phyloP scores from a whole-genome alignment of 2,888 invertebrate species.

The Parnassius orleans region DNA sequence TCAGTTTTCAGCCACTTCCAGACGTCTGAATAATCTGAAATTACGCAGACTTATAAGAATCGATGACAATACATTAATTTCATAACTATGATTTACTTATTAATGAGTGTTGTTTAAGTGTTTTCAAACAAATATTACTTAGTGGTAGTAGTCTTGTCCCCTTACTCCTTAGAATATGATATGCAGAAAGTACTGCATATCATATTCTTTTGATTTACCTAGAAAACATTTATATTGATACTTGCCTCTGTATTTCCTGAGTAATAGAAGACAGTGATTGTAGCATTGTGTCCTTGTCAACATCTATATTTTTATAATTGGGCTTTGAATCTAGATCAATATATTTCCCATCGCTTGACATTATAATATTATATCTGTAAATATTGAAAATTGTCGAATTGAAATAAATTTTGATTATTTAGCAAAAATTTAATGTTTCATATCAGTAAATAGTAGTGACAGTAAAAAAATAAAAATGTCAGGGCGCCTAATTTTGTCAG shows the following conservation, averaged over 20 bases:
- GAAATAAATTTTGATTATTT: not conserved
- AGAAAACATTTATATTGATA: conserved; percentile 2
- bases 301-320: conserved; percentile 10
- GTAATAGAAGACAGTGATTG: conserved; percentile 51
- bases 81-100: too few species aligned
- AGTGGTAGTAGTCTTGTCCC: too few species aligned
- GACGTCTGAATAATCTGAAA: too few species aligned
- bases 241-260: conserved; percentile 53
- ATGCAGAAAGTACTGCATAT: too few species aligned
- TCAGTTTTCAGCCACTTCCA: too few species aligned
- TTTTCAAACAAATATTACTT: too few species aligned
- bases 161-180: too few species aligned
- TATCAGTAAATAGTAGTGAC: not conserved
- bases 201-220: too few species aligned
- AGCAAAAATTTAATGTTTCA: not conserved
- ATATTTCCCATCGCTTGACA: conserved; percentile 15
- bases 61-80: too few species aligned
- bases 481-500: not conserved
- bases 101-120: too few species aligned
- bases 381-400: not conserved
- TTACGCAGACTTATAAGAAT: too few species aligned
- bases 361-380: conserved; percentile 4
- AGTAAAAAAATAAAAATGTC: not conserved
- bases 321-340: conserved; percentile 8
- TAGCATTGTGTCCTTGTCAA: conserved; percentile 41